Evolutionary conservation across 2,113 vertebrate genomes (phyloP).

Genomic region (Tetrao urogallus): DNA sequence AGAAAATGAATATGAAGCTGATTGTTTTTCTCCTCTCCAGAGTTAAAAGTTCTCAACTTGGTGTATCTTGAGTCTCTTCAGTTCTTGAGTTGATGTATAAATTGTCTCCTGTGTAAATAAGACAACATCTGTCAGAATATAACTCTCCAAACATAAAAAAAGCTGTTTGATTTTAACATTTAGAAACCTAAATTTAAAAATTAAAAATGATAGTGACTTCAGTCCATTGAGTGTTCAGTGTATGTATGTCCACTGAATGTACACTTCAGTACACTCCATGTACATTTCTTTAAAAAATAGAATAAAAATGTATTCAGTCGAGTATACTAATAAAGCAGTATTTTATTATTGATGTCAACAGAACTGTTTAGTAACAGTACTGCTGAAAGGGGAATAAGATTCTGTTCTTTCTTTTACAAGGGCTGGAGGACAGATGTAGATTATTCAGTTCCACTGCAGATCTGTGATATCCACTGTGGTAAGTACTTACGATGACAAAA

Average conservation of each 20-base stretch:
- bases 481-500: conserved; percentile 37
- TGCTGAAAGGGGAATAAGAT: conserved; percentile 5
- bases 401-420: conserved; percentile 57
- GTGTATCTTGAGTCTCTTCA: neutral
- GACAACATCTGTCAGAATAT: neutral
- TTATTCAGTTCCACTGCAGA: conserved; percentile 70
- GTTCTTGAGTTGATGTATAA: neutral
- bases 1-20: neutral
- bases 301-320: neutral
- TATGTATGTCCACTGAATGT: too few species aligned
- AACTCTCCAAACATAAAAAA: neutral
- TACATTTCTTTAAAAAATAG: neutral
- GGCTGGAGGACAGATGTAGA: conserved; percentile 76
- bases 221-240: neutral
- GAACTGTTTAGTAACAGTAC: neutral
- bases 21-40: neutral
- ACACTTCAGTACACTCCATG: neutral
- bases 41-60: neutral
- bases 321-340: neutral
- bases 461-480: conserved; percentile 70
- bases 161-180: neutral
- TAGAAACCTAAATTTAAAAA: neutral
- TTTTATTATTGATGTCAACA: neutral
- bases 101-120: neutral
- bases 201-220: neutral